Base-by-base conservation (phyloP, 2,888 invertebrate genomes). In the Rotaria sp. region DNA sequence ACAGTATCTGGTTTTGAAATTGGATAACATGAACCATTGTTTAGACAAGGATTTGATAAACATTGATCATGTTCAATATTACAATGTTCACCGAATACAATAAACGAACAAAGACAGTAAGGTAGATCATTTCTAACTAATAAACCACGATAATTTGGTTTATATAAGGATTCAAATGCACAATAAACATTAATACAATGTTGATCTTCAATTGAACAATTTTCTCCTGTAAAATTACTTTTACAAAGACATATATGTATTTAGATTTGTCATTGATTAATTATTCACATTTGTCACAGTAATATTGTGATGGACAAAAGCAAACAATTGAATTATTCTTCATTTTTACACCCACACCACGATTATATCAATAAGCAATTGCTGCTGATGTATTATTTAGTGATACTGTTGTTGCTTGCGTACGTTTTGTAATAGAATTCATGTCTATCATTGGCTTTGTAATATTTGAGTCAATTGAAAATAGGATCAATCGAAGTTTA, bases 281-380 rank as follows among this genome's bases (percentile, higher is more conserved):
- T 80, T 50, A 50, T 45, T 80, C 41, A 80, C 75, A 80, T 80
- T 80, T 80, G 4, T 80, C 75, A n/a, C 75, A 45, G 26, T 80
- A n/a, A 11, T 80, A 80, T n/a, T 80, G 75, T 45, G 75, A 45
- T 26, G 75, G 75, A 45, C 75, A 80, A 10, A 80, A 80, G 38
- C 75, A 80, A 24, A 30, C n/a, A 11, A 45, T 80, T 26, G 41
- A 45, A 10, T 13, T 13, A 45, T 80, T 80, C 4, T 21, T 5
- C 11, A 38, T 11, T 24, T 80, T 0, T 26, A 80, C 38, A 80
- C 75, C 75, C 24, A 80, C 45, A 80, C 75, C 75, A 24, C 75
- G 75, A 80, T 80, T 80, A n/a, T 45, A 80, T n/a, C 38, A 45
- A 26, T 80, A 80, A 1, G 75, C 41, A 45, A 45, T 45, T 26